Evolutionary conservation across 2,888 invertebrate genomes (phyloP), one percentile per base, ranked within the genome.

Genomic region (Parnassius glacialis): DNA sequence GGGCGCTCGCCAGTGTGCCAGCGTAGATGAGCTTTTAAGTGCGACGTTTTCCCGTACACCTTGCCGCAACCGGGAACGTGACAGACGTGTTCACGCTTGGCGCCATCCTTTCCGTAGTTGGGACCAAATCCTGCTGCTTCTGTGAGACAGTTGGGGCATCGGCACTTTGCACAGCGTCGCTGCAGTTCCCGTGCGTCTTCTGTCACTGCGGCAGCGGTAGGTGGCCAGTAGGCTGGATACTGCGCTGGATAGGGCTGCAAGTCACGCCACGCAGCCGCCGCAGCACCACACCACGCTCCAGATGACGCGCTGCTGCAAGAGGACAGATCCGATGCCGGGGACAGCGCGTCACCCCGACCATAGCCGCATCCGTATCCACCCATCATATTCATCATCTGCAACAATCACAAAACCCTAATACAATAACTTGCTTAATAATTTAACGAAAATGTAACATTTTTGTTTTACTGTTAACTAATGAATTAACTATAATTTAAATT

Each of bases 1-100:
- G 98, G 98, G 10, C 97, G 92, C 78, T 98, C 98, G 0, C 97
- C 97, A 0, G 96, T 97, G 79, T 98, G 98, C 97, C 97, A 97
- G 57, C 98, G 93, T 3, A 97, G 92, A 81, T 97, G 97, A 0
- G 97, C 97, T 85, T 97, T 97, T 65, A 99, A 85, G 79, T 99
- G 98, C 0, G 98, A 98, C 0, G 98, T 97, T 85, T 98, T 98
- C 12, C 97, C 97, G 84, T 98, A 99, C 13, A 97, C 95, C 75
- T 96, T 95, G 64, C 94, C 94, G 80, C 98, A 98, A 52, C 97
- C 97, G 1, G 96, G 95, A 48, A 97, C 94, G 83, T 97, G 97
- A 76, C 97, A 97, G 52, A 95, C 94, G 82, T 97, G 97, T 84
- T 93, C 95, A 81, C 94, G 96, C 89, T 95, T 97, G 72, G 94